Percentiles rank a stretch among this genome's conserved stretches.
Conservation (phyloP, 2,113 vertebrate genomes). For the Euleptes europaea region DNA sequence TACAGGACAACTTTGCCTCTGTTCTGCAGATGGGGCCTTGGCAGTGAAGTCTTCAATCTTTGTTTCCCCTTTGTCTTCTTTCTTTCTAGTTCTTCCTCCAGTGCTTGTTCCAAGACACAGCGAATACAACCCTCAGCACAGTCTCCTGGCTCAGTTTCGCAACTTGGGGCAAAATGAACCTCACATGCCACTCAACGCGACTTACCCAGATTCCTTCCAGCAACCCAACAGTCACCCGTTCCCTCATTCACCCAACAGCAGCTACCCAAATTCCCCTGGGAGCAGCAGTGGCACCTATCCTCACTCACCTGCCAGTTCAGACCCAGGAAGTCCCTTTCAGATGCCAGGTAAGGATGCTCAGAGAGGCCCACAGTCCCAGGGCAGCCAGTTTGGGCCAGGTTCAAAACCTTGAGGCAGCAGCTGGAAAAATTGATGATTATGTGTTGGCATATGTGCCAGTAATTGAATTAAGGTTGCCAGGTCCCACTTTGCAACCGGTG, state of each 20-base stretch:
- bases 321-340: constrained; percentile 96
- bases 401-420: not conserved
- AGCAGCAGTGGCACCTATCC: constrained; percentile 93
- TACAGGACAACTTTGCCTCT: not conserved
- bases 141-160: constrained; percentile 94
- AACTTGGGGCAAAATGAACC: constrained; percentile 93
- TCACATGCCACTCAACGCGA: constrained; percentile 97
- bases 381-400: too few species aligned
- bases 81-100: constrained; percentile 88
- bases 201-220: constrained; percentile 91
- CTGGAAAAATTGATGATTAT: not conserved
- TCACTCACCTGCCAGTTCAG: constrained; percentile 93
- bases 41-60: not conserved
- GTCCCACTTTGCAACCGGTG: too few species aligned
- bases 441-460: too few species aligned
- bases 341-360: constrained; percentile 86
- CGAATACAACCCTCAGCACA: constrained; percentile 98
- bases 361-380: not conserved
- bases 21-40: not conserved
- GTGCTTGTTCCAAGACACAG: constrained; percentile 98
- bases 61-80: constrained; percentile 26
- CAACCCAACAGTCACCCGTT: constrained; percentile 84
- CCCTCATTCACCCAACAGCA: constrained; percentile 87
- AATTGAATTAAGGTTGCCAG: too few species aligned
- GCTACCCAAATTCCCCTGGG: constrained; percentile 93